A percentile compares a stretch with the other conserved stretches of the same genome.
These are phyloP conservation scores for Caenorhabditis angaria DNA, from an alignment of 2,888 invertebrate species.

Conservation along the genomic window DNA sequence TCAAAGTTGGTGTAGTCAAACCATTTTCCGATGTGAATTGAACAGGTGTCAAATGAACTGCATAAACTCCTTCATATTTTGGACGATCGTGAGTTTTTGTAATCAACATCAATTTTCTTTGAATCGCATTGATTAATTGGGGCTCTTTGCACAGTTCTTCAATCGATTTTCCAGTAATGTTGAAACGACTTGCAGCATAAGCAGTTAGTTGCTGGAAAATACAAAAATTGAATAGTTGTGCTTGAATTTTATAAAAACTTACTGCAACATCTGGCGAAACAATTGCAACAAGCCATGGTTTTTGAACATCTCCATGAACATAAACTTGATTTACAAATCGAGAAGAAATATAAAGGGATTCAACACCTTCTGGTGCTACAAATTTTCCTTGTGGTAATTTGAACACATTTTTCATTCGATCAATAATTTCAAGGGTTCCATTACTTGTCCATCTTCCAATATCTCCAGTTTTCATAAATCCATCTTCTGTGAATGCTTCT, in stretches of 20 bases:
- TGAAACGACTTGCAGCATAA: neutral
- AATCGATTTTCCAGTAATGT: neutral
- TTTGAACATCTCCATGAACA: constrained; percentile 36
- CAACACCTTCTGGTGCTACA: constrained; percentile 38
- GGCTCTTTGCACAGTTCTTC: constrained; percentile 1
- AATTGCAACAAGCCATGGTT: constrained; percentile 36
- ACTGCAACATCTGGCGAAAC: constrained; percentile 36
- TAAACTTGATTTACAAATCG: constrained; percentile 37
- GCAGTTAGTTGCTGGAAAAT: neutral
- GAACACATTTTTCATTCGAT: constrained; percentile 61
- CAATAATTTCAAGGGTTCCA: constrained; percentile 61
- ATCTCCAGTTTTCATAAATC: constrained; percentile 64
- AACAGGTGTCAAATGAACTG: constrained; percentile 8
- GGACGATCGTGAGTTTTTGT: neutral
- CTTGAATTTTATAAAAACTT: neutral
- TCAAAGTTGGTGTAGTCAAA: constrained; percentile 9
- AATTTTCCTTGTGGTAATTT: constrained; percentile 58
- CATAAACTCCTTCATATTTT: constrained; percentile 5
- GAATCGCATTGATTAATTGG: neutral
- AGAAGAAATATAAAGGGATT: constrained; percentile 32
- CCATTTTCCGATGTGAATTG: constrained; percentile 6
- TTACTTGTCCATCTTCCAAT: constrained; percentile 60
- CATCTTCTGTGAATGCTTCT: constrained; percentile 36
- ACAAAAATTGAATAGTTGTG: neutral
- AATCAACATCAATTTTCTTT: neutral